phyloP scores from a whole-genome alignment of 1,140 invertebrate species.

The Drosophila ogumai region DNA sequence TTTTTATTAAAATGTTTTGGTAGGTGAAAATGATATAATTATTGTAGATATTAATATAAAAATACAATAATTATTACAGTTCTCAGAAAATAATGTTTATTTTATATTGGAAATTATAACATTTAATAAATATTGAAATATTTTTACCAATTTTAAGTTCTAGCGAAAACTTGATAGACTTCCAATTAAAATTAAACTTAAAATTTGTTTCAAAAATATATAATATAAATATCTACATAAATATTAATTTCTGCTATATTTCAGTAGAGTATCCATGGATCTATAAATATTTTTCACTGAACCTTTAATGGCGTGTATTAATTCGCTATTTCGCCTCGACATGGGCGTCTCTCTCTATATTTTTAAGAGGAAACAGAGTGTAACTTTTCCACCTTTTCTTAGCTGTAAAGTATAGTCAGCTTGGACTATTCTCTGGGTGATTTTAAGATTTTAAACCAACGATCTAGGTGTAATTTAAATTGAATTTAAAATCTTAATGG shows the following conservation, averaged over 20 bases:
- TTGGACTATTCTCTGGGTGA: not conserved
- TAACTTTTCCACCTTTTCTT: no score
- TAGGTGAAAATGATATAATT: no score
- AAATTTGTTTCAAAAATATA: no score
- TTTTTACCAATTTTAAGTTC: no score
- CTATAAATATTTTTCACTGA: no score
- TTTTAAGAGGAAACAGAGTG: not conserved
- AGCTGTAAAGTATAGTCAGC: not conserved
- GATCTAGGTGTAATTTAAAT: not conserved
- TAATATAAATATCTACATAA: no score
- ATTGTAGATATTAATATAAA: not conserved
- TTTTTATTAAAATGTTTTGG: not conserved
- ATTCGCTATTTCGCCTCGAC: constrained; percentile 4
- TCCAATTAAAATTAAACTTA: no score
- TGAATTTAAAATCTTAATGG: not conserved
- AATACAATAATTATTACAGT: not conserved
- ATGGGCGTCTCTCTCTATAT: not conserved
- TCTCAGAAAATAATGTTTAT: not conserved
- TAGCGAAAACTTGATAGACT: no score
- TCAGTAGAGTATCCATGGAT: not conserved
- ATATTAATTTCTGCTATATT: no score
- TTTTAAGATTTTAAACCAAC: not conserved
- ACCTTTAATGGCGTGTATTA: constrained; percentile 13
- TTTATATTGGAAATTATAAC: not conserved
- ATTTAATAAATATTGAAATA: not conserved